Evolutionary conservation across 2,888 invertebrate genomes (phyloP), one percentile per base, ranked within the genome.

Genomic region (Pachycephus smyrnensis): DNA sequence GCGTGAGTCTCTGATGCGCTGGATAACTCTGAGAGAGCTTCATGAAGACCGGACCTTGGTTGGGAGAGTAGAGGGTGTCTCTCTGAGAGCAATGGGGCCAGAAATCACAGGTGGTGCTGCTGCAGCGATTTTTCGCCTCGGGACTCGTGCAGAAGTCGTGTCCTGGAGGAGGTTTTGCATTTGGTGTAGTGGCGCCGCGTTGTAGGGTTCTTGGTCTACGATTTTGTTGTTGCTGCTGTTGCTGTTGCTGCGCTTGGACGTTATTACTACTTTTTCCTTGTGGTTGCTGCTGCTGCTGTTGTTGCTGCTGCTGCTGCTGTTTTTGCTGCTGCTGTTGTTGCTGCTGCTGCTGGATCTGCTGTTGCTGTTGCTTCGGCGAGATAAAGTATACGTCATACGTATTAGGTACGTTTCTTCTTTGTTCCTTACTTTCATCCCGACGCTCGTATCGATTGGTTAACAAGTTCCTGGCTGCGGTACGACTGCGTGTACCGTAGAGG

Each of bases 61-160:
- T 86, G 12, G 91, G 87, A 2, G 89, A 89, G 75, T 89, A 90
- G 36, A 89, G 80, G 32, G 88, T 90, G 69, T 93, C 92, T 32
- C 93, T 89, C 81, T 93, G 93, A 0, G 92, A 92, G 84, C 93
- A 93, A 78, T 93, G 93, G 30, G 95, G 94, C 95, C 94, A 95
- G 90, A 94, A 94, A 84, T 94, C 94, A 86, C 94, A 94, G 15
- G 93, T 93, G 80, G 92, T 93, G 75, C 93, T 92, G 85, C 92
- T 93, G 87, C 93, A 94, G 68, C 92, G 91, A 76, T 90, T 86
- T 75, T 89, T 91, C 12, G 89, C 84, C 75, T 91, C 91, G 12
- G 89, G 86, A 73, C 89, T 88, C 31, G 86, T 76, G 40, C 83
- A 84, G 79, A 87, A 88, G 76, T 86, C 88, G 15, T 86, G 86